phyloP scores from a whole-genome alignment of 1,140 invertebrate genomes.

The Lerema accius region DNA sequence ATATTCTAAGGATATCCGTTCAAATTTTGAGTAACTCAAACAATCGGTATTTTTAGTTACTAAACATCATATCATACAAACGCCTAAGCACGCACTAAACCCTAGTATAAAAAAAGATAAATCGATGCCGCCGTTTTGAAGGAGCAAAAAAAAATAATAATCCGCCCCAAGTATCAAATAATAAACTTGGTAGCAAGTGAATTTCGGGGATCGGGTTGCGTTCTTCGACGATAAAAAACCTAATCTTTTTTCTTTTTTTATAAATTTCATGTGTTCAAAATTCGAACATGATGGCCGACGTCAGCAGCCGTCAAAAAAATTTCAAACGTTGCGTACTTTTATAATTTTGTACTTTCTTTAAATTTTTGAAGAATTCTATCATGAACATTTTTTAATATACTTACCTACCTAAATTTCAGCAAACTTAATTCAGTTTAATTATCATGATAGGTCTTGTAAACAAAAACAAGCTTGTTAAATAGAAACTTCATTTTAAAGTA shows the following conservation, averaged over 20 bases:
- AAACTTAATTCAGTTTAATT: no score
- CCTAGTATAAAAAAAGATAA: constrained; percentile 61
- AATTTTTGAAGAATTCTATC: no score
- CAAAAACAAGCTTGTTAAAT: no score
- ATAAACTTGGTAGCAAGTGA: constrained; percentile 82
- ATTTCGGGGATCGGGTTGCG: constrained; percentile 77
- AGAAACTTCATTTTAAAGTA: no score
- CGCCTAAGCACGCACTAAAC: constrained; percentile 47
- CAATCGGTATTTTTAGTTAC: background rate
- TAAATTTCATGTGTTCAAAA: constrained; percentile 47
- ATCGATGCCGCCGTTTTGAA: constrained; percentile 63
- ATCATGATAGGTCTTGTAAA: no score
- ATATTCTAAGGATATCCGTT: background rate
- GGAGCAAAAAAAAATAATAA: constrained; percentile 66
- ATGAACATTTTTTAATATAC: no score
- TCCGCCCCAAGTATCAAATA: constrained; percentile 79
- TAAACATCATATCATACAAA: constrained; percentile 41
- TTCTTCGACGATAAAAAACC: constrained; percentile 54
- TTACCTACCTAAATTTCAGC: no score
- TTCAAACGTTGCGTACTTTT: constrained; percentile 20
- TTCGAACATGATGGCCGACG: constrained; percentile 69
- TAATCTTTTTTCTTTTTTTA: constrained; percentile 42
- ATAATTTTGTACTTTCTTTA: constrained; percentile 46
- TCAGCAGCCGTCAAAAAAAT: constrained; percentile 62
- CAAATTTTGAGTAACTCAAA: constrained; percentile 2